Percentiles rank a stretch among this genome's conserved stretches.
These are phyloP conservation scores for Leucosticte australis DNA, from an alignment of 2,113 vertebrate genomes.

Conservation along the genomic window DNA sequence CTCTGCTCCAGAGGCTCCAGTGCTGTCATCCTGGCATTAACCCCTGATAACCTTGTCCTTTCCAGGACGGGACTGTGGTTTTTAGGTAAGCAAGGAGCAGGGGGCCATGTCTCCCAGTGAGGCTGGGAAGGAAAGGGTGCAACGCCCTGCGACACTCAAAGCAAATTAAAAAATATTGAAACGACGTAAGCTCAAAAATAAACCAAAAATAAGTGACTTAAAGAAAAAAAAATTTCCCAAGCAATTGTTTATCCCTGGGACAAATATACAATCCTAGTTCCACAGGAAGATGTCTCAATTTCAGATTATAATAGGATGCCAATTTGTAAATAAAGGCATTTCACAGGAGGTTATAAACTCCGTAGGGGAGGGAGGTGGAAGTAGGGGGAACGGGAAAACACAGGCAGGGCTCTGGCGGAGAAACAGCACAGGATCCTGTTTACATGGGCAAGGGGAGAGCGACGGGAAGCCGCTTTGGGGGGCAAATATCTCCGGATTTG, in stretches of 20 bases:
- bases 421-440: background rate
- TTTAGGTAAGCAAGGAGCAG: background rate
- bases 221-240: conserved; percentile 15
- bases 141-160: accelerated
- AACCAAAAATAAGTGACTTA: background rate
- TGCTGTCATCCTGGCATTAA: conserved; percentile 82
- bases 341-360: conserved; percentile 53
- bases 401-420: background rate
- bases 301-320: conserved; percentile 61
- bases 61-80: background rate
- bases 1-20: conserved; percentile 82
- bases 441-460: background rate
- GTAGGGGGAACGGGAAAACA: background rate
- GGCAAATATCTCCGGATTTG: background rate
- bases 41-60: conserved; percentile 81
- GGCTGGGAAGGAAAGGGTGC: background rate
- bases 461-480: background rate
- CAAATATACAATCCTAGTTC: conserved; percentile 49
- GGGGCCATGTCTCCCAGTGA: background rate
- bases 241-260: conserved; percentile 56
- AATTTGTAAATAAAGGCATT: conserved; percentile 61
- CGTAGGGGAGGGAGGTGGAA: background rate
- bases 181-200: background rate
- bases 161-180: background rate
- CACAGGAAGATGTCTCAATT: conserved; percentile 55